Evolutionary conservation across 2,797 vertebrate genomes (phyloP).

Genomic region (Scolopax bukidnonensis): DNA sequence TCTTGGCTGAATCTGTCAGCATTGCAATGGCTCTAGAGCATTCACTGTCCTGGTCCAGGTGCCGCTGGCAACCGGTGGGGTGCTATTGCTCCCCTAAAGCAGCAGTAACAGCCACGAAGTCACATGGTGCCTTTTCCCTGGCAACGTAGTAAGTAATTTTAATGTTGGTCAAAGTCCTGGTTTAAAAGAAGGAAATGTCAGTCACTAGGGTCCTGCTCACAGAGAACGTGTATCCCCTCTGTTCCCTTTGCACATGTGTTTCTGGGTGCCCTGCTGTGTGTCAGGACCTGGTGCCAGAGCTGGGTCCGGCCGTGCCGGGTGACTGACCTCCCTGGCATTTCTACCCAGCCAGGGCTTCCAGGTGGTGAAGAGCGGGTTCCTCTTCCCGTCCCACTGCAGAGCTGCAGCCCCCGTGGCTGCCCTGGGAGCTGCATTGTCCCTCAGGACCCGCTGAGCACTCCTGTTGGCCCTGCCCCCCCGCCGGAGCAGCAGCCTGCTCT

Average conservation of each 20-base stretch:
- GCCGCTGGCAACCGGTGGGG: background rate
- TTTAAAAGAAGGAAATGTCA: background rate
- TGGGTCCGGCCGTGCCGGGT: fast-evolving
- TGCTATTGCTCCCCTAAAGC: background rate
- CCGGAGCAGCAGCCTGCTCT: fast-evolving
- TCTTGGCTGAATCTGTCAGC: background rate
- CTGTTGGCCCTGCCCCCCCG: background rate
- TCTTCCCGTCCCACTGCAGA: fast-evolving
- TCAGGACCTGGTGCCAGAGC: background rate
- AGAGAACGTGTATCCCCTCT: fast-evolving
- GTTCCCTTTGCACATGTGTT: background rate
- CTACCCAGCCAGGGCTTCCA: background rate
- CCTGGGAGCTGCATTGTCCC: background rate
- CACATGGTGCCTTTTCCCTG: background rate
- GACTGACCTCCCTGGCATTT: background rate
- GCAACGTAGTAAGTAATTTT: too few species aligned
- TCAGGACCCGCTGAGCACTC: fast-evolving
- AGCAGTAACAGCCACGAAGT: background rate
- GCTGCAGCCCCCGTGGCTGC: fast-evolving
- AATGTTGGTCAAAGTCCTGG: background rate
- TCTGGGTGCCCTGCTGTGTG: background rate
- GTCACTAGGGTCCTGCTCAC: background rate
- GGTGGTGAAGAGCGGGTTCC: fast-evolving
- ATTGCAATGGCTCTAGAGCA: fast-evolving
- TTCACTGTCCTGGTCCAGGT: background rate